phyloP scores from a whole-genome alignment of 2,113 vertebrate species.

The Oceanites oceanicus region DNA sequence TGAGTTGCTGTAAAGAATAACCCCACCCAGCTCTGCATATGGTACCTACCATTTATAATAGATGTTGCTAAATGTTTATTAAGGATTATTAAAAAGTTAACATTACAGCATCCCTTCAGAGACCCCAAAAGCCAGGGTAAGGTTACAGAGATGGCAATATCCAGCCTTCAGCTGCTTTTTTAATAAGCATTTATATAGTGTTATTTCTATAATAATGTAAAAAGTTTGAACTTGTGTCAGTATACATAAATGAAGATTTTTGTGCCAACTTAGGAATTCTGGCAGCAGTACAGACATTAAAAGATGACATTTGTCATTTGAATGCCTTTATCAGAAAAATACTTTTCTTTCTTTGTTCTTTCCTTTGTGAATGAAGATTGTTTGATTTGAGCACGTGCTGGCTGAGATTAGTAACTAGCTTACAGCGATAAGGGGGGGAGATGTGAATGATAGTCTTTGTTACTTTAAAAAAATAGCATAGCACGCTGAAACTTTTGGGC shows the following conservation, averaged over 20 bases:
- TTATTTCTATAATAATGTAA: neutral
- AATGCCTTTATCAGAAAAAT: neutral
- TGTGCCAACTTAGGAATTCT: neutral
- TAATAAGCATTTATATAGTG: neutral
- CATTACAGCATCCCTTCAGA: slow-evolving; percentile 65
- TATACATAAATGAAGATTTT: neutral
- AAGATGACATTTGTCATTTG: neutral
- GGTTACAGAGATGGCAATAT: slow-evolving; percentile 52
- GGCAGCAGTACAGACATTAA: neutral
- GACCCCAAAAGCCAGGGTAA: slow-evolving; percentile 44
- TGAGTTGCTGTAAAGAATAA: slow-evolving; percentile 72
- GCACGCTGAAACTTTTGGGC: neutral
- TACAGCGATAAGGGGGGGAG: neutral
- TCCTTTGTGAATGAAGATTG: neutral
- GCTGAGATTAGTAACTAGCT: neutral
- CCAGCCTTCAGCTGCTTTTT: neutral
- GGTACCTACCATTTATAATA: slow-evolving; percentile 65
- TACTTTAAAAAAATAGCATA: neutral
- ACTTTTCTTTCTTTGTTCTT: neutral
- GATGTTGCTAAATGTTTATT: slow-evolving; percentile 63
- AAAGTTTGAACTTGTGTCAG: neutral
- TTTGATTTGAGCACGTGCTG: neutral
- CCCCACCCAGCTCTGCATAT: slow-evolving; percentile 72
- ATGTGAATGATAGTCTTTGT: neutral
- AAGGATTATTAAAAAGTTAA: slow-evolving; percentile 58